Base-by-base conservation (phyloP, 1,140 invertebrate species). In the Idris sp. region DNA sequence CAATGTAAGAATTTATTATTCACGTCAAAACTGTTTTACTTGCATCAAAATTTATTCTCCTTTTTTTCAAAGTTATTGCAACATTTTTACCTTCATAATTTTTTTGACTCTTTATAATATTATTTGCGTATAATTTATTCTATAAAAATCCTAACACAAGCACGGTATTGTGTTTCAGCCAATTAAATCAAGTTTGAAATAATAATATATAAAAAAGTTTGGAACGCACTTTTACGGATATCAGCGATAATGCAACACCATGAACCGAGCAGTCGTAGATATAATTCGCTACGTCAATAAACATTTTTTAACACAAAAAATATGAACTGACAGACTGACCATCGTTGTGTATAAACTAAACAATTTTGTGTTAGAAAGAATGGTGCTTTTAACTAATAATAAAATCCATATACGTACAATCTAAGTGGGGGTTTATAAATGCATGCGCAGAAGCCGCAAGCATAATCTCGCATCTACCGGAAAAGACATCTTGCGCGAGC, bases 301-400 rank as follows among this genome's bases (percentile, higher is more conserved):
- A 59, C 54, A 59, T 71, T 31, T 61, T 18, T 10, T 43, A 6
- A 22, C 13, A 4, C 41, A 53, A 35, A 22, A 44, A 36, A 15
- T 30, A 14, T 58, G 67, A 72, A 31, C 36, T 30, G 49, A 49
- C 41, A 61, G 41, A 41, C 28, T 14, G 59, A 54, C 58, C 58
- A 64, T 73, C 67, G 28, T 62, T 36, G 28, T 18, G 25, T n/a
- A n/a, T 33, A 38, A 64, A 73, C 68, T 73, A 73, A 64, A n/a
- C n/a, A 43, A 58, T 64, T 53, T 64, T 25, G 61, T 54, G 33
- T 51, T 14, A 16, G 1, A 15, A 11, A 58, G 44, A 56, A 35
- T 31, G 9, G 28, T 6, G 36, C 44, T 53, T 48, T 64, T n/a
- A n/a, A n/a, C n/a, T 53, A 64, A 43, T 64, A 22, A 41, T 44